Percentiles rank a stretch among this genome's conserved stretches.
These are phyloP conservation scores for Amphilophus citrinellus DNA, from an alignment of 2,113 vertebrate species.

Conservation along the genomic window DNA sequence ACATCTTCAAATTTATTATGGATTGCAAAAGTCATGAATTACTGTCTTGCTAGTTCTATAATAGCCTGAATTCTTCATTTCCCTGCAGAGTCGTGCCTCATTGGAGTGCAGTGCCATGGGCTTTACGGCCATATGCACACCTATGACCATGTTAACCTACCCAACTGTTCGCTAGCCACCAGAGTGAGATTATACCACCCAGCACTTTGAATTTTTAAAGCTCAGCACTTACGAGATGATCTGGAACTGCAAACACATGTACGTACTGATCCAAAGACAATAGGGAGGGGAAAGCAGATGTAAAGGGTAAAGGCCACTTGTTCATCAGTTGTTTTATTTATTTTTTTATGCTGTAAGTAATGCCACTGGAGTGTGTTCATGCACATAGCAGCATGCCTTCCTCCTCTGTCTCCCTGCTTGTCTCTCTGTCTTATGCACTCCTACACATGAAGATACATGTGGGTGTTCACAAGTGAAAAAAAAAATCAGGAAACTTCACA, in stretches of 20 bases:
- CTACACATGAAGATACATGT: background rate
- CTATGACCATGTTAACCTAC: constrained; percentile 66
- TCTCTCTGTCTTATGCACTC: background rate
- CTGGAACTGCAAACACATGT: constrained; percentile 43
- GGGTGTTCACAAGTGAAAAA: background rate
- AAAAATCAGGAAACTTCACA: constrained; percentile 15
- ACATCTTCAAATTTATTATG: constrained; percentile 36
- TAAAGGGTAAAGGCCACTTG: constrained; percentile 56
- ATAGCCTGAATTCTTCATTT: constrained; percentile 54
- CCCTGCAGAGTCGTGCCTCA: constrained; percentile 52
- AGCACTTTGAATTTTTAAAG: constrained; percentile 45
- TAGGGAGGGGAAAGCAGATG: constrained; percentile 53
- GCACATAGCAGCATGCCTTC: constrained; percentile 12
- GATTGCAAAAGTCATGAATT: constrained; percentile 45
- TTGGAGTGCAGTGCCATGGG: constrained; percentile 17
- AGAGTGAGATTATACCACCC: constrained; percentile 62
- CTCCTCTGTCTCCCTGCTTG: background rate
- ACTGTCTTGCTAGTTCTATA: constrained; percentile 39
- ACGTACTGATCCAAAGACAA: constrained; percentile 60
- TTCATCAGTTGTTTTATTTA: background rate
- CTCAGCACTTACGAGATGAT: constrained; percentile 70
- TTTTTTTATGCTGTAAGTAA: constrained; percentile 56
- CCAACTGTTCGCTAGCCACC: constrained; percentile 52
- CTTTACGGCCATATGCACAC: constrained; percentile 48
- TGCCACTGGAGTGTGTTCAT: constrained; percentile 14